Evolutionary conservation across 2,797 vertebrate species (phyloP), one percentile per base, ranked within the genome.

Genomic region (Lagocephalus sceleratus): DNA sequence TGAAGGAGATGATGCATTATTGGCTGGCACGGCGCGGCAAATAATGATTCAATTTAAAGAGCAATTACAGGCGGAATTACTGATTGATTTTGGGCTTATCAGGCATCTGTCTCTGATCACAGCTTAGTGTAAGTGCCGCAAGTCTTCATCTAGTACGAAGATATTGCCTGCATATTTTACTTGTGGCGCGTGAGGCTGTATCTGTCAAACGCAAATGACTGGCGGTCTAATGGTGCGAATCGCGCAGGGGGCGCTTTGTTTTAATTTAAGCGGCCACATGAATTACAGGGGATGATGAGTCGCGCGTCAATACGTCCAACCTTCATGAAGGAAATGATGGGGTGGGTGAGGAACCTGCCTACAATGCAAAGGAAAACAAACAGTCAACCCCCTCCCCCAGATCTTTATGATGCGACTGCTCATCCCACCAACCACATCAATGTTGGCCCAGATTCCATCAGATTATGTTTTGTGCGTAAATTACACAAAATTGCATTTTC

Each of bases 391-490:
- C 79, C 74, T 75, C 66, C 57, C 77, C 26, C 63, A 78, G 70
- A 79, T 77, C 58, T 68, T 76, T 58, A 68, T 76, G 77, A 76
- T 60, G 71, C 51, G 72, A 75, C 83, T 81, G 63, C 66, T 77
- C 75, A 86, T 69, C 63, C 81, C 1, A 42, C 52, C 54, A 59
- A 68, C 71, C 48, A 78, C 55, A 41, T 86, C 83, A 84, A 76
- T 52, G 45, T 59, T 88, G 84, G 81, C 83, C 84, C 82, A 82
- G 78, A 83, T 87, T 85, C 65, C 73, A 65, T 78, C 75, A 85
- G 82, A 87, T 89, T 83, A 85, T 69, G 74, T 72, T 63, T 35
- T 35, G 12, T 35, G 29, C 8, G 9, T 11, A 29, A 29, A 29
- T 29, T 6, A 29, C 26, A 29, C 4, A 29, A 29, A 66, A 52